These are phyloP conservation scores for Listrodromus nycthemerus DNA, from an alignment of 2,888 invertebrate species.

Conservation along the genomic window DNA sequence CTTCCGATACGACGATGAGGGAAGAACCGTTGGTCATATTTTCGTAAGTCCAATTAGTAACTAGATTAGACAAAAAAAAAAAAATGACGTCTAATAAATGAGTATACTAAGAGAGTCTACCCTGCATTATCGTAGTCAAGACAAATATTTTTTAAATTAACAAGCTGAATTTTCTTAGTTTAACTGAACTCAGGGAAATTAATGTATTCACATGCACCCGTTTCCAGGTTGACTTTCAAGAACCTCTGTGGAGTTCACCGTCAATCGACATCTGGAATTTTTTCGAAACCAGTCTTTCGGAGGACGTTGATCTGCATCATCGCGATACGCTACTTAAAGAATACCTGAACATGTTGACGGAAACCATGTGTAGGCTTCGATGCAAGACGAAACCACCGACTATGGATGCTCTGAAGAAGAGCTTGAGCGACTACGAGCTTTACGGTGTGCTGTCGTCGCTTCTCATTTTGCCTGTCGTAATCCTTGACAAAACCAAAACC, in stretches of 20 bases:
- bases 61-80: no score
- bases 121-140: background rate
- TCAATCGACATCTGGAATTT: slow-evolving; percentile 84
- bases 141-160: background rate
- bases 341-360: slow-evolving; percentile 70
- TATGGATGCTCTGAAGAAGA: slow-evolving; percentile 66
- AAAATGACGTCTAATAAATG: background rate
- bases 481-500: slow-evolving; percentile 71
- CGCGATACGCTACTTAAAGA: slow-evolving; percentile 71
- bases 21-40: slow-evolving; percentile 74
- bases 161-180: background rate
- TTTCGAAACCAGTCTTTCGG: no score
- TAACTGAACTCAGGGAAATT: no score
- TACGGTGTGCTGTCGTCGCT: slow-evolving; percentile 72
- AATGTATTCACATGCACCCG: no score
- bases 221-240: slow-evolving; percentile 85
- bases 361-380: slow-evolving; percentile 72
- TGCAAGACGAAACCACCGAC: slow-evolving; percentile 75
- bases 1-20: slow-evolving; percentile 71
- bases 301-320: slow-evolving; percentile 45
- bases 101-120: background rate
- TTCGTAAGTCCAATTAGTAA: slow-evolving; percentile 73
- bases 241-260: slow-evolving; percentile 82
- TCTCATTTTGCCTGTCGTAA: slow-evolving; percentile 72
- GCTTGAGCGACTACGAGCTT: slow-evolving; percentile 61